Evolutionary conservation across 2,113 vertebrate genomes (phyloP).

Genomic region (Cepphus grylle): DNA sequence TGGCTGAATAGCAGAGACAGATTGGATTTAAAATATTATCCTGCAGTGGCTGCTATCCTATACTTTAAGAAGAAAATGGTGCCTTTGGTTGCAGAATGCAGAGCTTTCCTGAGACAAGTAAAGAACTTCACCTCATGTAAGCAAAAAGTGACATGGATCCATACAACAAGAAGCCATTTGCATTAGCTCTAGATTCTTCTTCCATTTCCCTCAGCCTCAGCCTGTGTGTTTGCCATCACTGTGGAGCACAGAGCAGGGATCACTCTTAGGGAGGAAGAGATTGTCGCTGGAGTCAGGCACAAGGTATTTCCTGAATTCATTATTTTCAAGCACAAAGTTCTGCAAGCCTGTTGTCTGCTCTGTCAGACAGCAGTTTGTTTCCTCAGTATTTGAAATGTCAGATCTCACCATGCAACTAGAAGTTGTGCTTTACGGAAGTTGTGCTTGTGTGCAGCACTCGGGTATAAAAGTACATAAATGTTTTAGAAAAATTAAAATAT

Average conservation of each 20-base stretch:
- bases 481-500: neutral
- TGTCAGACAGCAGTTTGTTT: neutral
- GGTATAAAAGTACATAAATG: neutral
- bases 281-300: conserved; percentile 22
- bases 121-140: neutral
- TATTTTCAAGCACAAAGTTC: conserved; percentile 39
- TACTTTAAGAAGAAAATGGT: neutral
- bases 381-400: neutral
- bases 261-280: neutral
- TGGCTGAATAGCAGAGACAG: neutral
- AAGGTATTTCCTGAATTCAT: conserved; percentile 55
- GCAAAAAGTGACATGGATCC: neutral
- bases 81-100: neutral
- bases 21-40: neutral
- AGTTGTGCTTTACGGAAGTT: neutral
- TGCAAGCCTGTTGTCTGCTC: conserved; percentile 8
- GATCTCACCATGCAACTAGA: neutral
- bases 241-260: neutral
- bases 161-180: neutral
- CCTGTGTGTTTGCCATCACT: neutral
- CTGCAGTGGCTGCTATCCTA: neutral
- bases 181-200: neutral
- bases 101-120: neutral
- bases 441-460: neutral
- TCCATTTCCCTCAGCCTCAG: neutral